Percentiles rank a stretch among this genome's conserved stretches.
phyloP scores from a whole-genome alignment of 1,140 invertebrate species.

The Nixonia krombeini region DNA sequence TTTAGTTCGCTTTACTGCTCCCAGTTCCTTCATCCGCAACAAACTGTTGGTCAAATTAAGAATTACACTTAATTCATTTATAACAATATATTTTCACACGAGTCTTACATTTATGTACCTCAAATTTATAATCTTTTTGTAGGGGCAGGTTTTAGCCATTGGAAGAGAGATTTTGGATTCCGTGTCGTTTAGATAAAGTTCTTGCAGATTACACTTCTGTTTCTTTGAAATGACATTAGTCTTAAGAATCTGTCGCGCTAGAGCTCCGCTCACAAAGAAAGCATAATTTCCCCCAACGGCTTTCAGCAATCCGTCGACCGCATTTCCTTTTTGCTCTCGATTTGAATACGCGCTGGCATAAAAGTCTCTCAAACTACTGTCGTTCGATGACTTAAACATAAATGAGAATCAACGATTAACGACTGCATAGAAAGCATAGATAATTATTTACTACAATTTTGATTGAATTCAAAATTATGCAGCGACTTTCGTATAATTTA shows the following conservation, averaged over 20 bases:
- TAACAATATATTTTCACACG: too few relatives aligned
- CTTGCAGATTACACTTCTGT: constrained; percentile 63
- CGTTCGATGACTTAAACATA: constrained; percentile 64
- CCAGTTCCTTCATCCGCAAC: too few relatives aligned
- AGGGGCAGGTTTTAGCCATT: constrained; percentile 64
- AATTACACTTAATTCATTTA: too few relatives aligned
- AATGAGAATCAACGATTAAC: too few relatives aligned
- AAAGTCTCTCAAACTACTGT: constrained; percentile 62
- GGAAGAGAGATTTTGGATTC: constrained; percentile 64
- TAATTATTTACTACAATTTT: too few relatives aligned
- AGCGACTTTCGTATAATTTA: too few relatives aligned
- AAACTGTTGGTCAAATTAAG: too few relatives aligned
- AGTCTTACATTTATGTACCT: constrained; percentile 56
- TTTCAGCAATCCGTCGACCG: constrained; percentile 60
- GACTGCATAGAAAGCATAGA: too few relatives aligned
- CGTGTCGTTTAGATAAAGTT: constrained; percentile 60
- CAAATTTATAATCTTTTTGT: constrained; percentile 67
- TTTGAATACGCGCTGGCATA: constrained; percentile 67
- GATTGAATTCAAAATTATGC: too few relatives aligned
- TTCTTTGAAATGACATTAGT: constrained; percentile 63
- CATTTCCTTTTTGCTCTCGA: constrained; percentile 58
- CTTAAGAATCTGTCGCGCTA: constrained; percentile 62
- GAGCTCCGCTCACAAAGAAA: constrained; percentile 67
- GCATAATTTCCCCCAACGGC: constrained; percentile 65
- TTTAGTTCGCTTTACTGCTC: too few relatives aligned